Base-by-base conservation (phyloP, 2,888 invertebrate genomes). In the Cosmia pyralina region DNA sequence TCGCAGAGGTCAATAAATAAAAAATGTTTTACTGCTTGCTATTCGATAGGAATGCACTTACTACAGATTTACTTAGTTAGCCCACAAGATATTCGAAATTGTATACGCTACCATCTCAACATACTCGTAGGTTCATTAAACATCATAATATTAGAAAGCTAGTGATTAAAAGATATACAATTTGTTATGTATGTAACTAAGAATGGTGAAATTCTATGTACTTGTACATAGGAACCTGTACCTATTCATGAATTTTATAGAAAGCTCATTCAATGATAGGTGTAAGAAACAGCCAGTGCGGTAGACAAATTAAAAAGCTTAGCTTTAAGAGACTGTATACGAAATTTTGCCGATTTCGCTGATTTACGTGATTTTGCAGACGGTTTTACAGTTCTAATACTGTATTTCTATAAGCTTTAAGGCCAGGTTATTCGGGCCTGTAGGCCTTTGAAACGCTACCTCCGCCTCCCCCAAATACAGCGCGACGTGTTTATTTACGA, bases 81-180 rank as follows among this genome's bases (percentile, higher is more conserved):
- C 3, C 5, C 28, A n/a, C 13, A 7, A 57, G 7, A 19, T 22
- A 46, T 19, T 11, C 6, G 0, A 34, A 17, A 62, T 50, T 41
- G 22, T 41, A 13, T 52, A 34, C 34, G 13, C 7, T 17, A 38
- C 13, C 28, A 41, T 22, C 3, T 7, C 7, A 46, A 8, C 44
- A 3, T 2, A 5, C n/a, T n/a, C n/a, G n/a, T n/a, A 13, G n/a
- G 22, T 19, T 15, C 19, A 41, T 17, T 52, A 41, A 55, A 76
- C 48, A 69, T 50, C 19, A 57, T 7, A 7, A 46, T 57, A 70
- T 68, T 77, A 55, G 78, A 77, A 66, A 82, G 66, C 19, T 59
- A 64, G 13, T 19, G 5, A 46, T 13, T 22, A 13, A 53, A 70
- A 71, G 5, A 58, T 53, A 67, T 46, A 55, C 46, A 46, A n/a